Evolutionary conservation across 37 sponge, comb jelly and placozoan species (phyloP), one percentile per base, ranked within the genome.

Genomic region (Ianthella basta): DNA sequence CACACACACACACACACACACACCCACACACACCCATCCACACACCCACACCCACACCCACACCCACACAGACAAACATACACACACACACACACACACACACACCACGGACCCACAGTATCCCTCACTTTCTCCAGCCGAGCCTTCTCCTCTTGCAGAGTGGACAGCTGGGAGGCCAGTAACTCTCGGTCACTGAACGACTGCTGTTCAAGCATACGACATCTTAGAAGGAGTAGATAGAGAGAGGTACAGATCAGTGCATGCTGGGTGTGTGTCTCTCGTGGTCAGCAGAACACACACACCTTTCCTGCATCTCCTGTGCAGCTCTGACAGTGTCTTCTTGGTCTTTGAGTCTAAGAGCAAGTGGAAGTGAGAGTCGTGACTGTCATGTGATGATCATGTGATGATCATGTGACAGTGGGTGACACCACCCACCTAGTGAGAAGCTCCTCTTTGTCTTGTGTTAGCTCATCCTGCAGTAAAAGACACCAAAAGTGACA

Each of bases 121-220:
- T 44, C 29, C 59, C 67, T 82, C 55, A 95, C 96, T 57, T 95
- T 93, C 34, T 64, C 68, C 18, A 90, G 80, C 30, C 87, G 88
- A 2, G 89, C 75, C 70, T 91, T 93, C 57, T 95, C 94, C 72
- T 95, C 96, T 36, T 79, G 72, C 13, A 84, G 10, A 15, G 82
- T 61, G 30, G 94, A 86, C 3, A 91, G 80, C 50, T 90, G 75
- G 15, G 96, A 95, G 21, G 86, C 15, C 5, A 93, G 72, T 13
- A n/a, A 14, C 57, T 93, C 91, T 56, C 88, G 90, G 82, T 93
- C 94, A 20, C 29, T 35, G 56, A 93, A 93, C 2, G 78, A 73
- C 24, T 39, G 53, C 65, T 88, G 84, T 56, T 95, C 96, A n/a
- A 85, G 82, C 10, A 37, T 44, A 36, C 83, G 81, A 25, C 83